phyloP scores from a whole-genome alignment of 2,888 invertebrate genomes.

The Griposia aprilina region DNA sequence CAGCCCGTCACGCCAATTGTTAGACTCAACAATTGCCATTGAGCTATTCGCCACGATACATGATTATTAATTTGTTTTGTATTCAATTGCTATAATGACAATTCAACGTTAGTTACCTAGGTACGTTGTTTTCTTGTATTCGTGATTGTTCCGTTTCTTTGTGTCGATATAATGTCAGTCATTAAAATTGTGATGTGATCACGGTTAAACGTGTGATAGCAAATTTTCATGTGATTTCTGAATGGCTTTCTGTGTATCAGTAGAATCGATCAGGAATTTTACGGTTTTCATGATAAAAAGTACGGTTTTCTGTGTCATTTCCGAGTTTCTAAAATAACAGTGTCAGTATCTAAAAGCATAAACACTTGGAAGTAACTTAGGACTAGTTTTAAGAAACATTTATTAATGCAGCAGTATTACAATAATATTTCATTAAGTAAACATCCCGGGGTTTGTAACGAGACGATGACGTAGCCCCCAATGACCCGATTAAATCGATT shows the following conservation, averaged over 20 bases:
- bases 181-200: constrained; percentile 47
- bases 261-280: constrained; percentile 14
- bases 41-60: constrained; percentile 75
- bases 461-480: constrained; percentile 59
- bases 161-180: constrained; percentile 39
- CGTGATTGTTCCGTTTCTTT: constrained; percentile 59
- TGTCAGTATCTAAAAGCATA: neutral
- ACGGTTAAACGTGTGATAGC: constrained; percentile 33
- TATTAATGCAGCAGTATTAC: constrained; percentile 15
- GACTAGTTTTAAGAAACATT: neutral
- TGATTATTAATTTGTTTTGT: constrained; percentile 66
- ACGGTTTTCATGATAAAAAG: neutral
- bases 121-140: constrained; percentile 53
- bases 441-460: constrained; percentile 57
- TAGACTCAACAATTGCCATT: constrained; percentile 76
- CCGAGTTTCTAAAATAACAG: neutral
- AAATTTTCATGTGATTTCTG: constrained; percentile 26
- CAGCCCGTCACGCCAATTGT: constrained; percentile 77
- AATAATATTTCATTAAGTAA: constrained; percentile 48
- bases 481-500: constrained; percentile 72
- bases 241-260: constrained; percentile 26
- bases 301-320: neutral
- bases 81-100: constrained; percentile 51
- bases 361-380: neutral
- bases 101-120: constrained; percentile 38